Conservation (phyloP, 2,888 invertebrate species). For the Cremastinae sp. region DNA sequence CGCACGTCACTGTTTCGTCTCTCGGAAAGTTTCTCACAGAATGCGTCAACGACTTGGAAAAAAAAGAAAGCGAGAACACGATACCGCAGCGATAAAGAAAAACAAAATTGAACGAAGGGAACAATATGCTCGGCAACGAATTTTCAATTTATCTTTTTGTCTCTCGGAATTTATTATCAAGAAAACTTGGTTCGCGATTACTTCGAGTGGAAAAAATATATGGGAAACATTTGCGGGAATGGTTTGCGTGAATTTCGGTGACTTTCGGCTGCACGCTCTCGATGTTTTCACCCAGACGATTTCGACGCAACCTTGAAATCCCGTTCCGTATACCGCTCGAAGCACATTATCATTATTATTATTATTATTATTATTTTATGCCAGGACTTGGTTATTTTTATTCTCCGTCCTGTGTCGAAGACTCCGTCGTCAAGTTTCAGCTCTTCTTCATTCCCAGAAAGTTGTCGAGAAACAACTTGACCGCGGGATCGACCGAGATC, state of each 20-base stretch:
- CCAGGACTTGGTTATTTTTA: no score
- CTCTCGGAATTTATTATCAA: no score
- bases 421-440: conserved; percentile 8
- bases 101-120: no score
- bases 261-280: conserved; percentile 2
- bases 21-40: background rate
- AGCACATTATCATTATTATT: no score
- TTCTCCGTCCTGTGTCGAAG: background rate
- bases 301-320: conserved; percentile 52
- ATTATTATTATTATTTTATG: no score
- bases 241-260: background rate
- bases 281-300: conserved; percentile 16
- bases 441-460: conserved; percentile 43
- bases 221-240: no score
- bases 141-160: no score
- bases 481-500: conserved; percentile 20
- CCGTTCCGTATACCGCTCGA: conserved; percentile 43
- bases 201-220: no score
- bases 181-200: no score
- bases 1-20: background rate
- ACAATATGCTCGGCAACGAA: no score
- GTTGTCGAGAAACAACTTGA: conserved; percentile 31
- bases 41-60: background rate
- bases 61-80: no score
- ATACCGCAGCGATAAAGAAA: no score